phyloP scores from a whole-genome alignment of 2,888 invertebrate species.

The Xestia c-nigrum region DNA sequence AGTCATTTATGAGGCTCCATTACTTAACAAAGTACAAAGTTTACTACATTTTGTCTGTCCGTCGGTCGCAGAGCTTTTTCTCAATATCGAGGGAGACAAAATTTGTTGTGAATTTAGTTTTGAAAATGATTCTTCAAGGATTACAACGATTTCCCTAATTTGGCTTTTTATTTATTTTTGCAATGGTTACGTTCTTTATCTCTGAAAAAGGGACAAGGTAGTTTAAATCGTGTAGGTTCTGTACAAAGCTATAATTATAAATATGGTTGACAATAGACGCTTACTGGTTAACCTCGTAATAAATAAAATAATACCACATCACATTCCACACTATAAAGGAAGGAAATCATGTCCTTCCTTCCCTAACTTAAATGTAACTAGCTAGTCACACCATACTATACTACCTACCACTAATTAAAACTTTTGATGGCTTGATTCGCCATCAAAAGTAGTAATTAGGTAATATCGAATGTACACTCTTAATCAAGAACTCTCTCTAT shows the following conservation, averaged over 20 bases:
- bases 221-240: not conserved
- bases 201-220: not conserved
- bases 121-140: not conserved
- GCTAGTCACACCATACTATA: not conserved
- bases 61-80: not conserved
- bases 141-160: not conserved
- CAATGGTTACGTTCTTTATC: not conserved
- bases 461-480: not conserved
- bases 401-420: not conserved
- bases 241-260: not conserved
- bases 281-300: not conserved
- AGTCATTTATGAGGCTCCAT: not conserved
- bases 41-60: not conserved
- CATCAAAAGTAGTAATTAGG: not conserved
- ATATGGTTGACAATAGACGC: conserved; percentile 1
- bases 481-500: not conserved
- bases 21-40: not conserved
- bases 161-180: not conserved
- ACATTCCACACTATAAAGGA: conserved; percentile 14
- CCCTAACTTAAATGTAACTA: conserved; percentile 1
- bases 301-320: conserved; percentile 1
- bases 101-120: not conserved
- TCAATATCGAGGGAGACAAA: not conserved
- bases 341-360: conserved; percentile 44
- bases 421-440: no score